Percentiles rank a stretch among this genome's conserved stretches.
Conservation (phyloP, 1,140 invertebrate genomes). For the Macrostomum lignano region DNA sequence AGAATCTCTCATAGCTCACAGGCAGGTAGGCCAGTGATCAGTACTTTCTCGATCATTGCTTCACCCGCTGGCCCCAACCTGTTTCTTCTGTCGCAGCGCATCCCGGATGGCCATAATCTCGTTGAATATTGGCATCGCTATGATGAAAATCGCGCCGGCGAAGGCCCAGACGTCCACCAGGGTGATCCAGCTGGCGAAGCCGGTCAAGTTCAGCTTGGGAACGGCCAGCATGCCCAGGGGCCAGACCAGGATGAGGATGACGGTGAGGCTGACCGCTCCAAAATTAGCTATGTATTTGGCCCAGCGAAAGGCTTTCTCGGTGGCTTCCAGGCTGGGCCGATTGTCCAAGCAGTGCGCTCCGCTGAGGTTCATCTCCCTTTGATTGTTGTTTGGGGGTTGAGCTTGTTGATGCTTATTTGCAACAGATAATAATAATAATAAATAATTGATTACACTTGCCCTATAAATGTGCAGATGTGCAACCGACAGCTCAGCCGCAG, state of each 20-base stretch:
- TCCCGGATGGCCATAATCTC: conserved; percentile 7
- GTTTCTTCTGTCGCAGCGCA: conserved; percentile 1
- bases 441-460: too few species aligned
- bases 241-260: conserved; percentile 16
- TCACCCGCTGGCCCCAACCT: neutral
- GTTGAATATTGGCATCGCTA: neutral
- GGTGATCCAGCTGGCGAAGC: conserved; percentile 13
- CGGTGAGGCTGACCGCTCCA: conserved; percentile 10
- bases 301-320: conserved; percentile 12
- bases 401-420: too few species aligned
- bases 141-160: neutral
- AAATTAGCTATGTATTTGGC: conserved; percentile 12
- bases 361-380: conserved; percentile 16
- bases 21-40: too few species aligned
- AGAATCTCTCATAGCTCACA: too few species aligned
- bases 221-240: conserved; percentile 13
- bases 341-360: conserved; percentile 14
- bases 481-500: too few species aligned
- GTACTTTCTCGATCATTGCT: too few species aligned
- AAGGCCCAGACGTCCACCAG: conserved; percentile 1
- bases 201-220: conserved; percentile 10
- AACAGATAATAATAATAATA: too few species aligned
- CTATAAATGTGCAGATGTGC: too few species aligned
- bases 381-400: too few species aligned
- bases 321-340: conserved; percentile 14